Evolutionary conservation across 2,888 invertebrate species (phyloP).

Genomic region (Drosophila koepferae): DNA sequence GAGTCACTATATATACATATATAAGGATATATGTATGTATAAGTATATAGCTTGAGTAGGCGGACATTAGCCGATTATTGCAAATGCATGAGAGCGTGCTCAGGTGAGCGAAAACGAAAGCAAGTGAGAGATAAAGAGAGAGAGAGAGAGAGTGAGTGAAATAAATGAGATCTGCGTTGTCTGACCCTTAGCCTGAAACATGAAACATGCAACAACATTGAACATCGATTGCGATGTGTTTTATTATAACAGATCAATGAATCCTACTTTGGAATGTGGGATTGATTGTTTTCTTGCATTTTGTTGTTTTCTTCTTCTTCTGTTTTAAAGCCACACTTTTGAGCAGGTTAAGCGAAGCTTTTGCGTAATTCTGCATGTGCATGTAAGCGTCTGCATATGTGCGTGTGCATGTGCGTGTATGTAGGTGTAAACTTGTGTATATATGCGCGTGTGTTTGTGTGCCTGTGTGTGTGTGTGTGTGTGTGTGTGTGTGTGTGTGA

Average conservation of each 20-base stretch:
- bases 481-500: conserved; percentile 33
- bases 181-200: conserved; percentile 39
- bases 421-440: neutral
- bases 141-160: neutral
- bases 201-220: conserved; percentile 37
- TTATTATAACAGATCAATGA: neutral
- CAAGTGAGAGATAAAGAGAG: neutral
- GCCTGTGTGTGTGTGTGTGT: conserved; percentile 1
- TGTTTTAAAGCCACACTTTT: too few species aligned
- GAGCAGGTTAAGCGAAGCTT: too few species aligned
- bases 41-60: too few species aligned
- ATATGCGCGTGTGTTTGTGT: too few species aligned
- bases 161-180: conserved; percentile 17
- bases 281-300: neutral
- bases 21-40: too few species aligned
- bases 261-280: conserved; percentile 5
- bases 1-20: neutral
- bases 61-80: neutral
- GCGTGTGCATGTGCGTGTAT: too few species aligned
- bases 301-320: neutral
- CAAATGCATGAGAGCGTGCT: neutral
- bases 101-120: neutral
- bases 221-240: neutral
- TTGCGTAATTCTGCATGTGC: too few species aligned
- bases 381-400: too few species aligned